Evolutionary conservation across 1,140 invertebrate species (phyloP), one percentile per base, ranked within the genome.

Genomic region (Drosophila gunungcola): DNA sequence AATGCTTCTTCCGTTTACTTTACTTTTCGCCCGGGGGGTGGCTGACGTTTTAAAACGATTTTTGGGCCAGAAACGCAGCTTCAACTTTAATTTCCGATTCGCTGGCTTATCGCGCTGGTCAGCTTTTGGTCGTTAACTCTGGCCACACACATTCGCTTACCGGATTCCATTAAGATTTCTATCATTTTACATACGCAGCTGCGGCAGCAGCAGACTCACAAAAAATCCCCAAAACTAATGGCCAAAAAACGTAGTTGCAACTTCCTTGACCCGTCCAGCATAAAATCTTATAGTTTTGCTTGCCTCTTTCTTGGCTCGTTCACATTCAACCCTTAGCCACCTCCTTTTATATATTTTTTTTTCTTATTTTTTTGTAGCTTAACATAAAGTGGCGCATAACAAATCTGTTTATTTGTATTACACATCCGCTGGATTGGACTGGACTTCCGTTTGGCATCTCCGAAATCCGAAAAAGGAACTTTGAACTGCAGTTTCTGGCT

Each of bases 11-110:
- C 49, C 51, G 58, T 42, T 67, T 63, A 73, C 72, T 63, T 74
- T 73, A 60, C 72, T 60, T 52, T 38, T 39, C 16, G 29, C 34
- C 48, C 38, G 34, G 61, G 60, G 64, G 61, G 41, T 48, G 60
- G 52, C 49, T 69, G 82, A 34, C 42, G 42, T 90, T 90, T 90
- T 81, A 90, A 88, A 90, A 67, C 43, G 61, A 34, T 45, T 56
- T 45, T 41, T 38, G 41, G 12, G 27, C 56, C 48, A 53, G 65
- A 36, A 39, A 53, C 29, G 57, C 67, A 69, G 56, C 70, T 53
- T 82, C 79, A 90, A 89, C 84, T 89, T 89, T 89, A 89, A 89
- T 89, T 89, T 89, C 84, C 84, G 84, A 89, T 89, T 89, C 83
- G 68, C 73, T 88, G 77, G 85, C 85, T 80, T 89, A 84, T 84